phyloP scores from a whole-genome alignment of 2,797 vertebrate species.

The Falco rusticolus region DNA sequence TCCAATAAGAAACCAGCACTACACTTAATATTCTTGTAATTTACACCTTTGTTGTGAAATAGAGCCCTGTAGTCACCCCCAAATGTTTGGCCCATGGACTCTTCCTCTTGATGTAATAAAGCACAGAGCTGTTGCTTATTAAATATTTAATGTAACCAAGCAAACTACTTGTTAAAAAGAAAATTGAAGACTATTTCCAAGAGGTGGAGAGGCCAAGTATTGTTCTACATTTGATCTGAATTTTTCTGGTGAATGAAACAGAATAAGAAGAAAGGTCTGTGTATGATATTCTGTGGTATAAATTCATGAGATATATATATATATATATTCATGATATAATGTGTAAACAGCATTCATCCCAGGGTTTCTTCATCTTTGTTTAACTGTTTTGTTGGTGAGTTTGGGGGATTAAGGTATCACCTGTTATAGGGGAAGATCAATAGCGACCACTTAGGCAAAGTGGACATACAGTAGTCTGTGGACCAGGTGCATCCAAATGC shows the following conservation, averaged over 20 bases:
- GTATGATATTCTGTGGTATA: neutral
- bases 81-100: neutral
- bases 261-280: neutral
- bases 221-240: neutral
- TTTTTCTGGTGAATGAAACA: neutral
- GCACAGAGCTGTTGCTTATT: neutral
- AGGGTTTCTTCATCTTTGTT: neutral
- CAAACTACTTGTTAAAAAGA: neutral
- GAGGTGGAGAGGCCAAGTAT: neutral
- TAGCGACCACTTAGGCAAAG: neutral
- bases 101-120: neutral
- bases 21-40: neutral
- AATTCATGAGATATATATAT: too few relatives aligned
- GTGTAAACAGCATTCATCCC: neutral
- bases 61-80: neutral
- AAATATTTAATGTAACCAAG: neutral
- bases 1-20: neutral
- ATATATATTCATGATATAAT: too few relatives aligned
- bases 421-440: neutral
- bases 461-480: neutral
- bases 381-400: neutral
- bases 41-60: neutral
- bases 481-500: neutral
- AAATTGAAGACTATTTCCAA: neutral
- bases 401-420: neutral